Base-by-base conservation (phyloP, 1,140 invertebrate genomes). In the Oscheius sp. region DNA sequence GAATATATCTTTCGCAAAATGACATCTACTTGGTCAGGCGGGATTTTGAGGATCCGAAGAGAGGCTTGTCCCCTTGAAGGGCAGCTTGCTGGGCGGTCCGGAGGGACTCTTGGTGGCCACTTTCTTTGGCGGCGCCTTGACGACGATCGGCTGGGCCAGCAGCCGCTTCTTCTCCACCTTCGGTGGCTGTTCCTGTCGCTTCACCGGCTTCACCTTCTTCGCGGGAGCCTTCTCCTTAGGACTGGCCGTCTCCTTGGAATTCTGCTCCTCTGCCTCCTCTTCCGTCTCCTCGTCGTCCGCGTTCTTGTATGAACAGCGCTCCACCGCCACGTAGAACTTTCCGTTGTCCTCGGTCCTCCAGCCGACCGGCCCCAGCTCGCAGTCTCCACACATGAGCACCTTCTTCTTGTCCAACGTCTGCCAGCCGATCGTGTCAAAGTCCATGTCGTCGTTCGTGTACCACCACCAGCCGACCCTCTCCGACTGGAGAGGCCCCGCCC, bases 381-480 rank as follows among this genome's bases (percentile, higher is more conserved):
- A 79, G 35, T 79, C 78, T 4, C 78, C 78, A 61, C 79, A 76
- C 66, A 80, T 77, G 26, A 79, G 45, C 1, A 64, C 55, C 63
- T 80, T 79, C 38, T 66, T 70, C 15, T 59, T 79, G 29, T 79
- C 74, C 15, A 79, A 52, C 20, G 78, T 79, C 61, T 80, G 75
- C 78, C 78, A 79, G 15, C 78, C 77, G 23, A 78, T 38, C 4
- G 78, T 79, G 46, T 80, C 78, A 49, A 79, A 79, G 18, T 45
- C 75, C 55, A 79, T 59, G 31, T 79, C 78, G 35, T 61, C 52
- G 10, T 66, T 38, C 2, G 78, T 79, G 31, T 80, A 59, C 78
- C 78, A 79, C 78, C 77, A 42, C 38, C 10, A n/a, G 38, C 65
- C 55, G 46, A 67, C 55, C 4, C 49, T 49, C 20, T 67, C 65